Base-by-base conservation (phyloP, 2,888 invertebrate genomes). In the Dinocampus coccinellae region DNA sequence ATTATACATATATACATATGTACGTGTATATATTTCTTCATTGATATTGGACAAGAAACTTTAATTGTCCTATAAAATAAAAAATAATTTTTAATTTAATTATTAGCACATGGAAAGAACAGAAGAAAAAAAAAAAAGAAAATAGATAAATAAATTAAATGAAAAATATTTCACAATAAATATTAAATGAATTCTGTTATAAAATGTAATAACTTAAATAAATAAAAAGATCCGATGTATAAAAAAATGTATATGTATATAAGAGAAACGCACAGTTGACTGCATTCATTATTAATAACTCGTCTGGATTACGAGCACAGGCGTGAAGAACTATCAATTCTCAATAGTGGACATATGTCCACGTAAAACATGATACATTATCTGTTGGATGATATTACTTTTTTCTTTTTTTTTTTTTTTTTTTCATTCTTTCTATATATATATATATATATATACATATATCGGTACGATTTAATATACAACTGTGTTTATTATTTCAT, bases 221-320 rank as follows among this genome's bases (percentile, higher is more conserved):
- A 1, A 16, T 22, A 16, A 20, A 53, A 53, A 53, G 9, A 53
- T 29, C 29, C 3, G 29, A 3, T 29, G 7, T 7, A 29, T 29
- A n/a, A n/a, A n/a, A n/a, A n/a, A 4, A 29, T 29, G 7, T 29
- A 29, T 7, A n/a, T n/a, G n/a, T n/a, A 29, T 29, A 29, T 29
- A 29, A 29, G 7, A 29, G 3, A 29, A 29, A 29, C 7, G 7
- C 7, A 47, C 47, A 47, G 47, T 47, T 47, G 16, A 47, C 16
- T 47, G 47, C 16, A 47, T 47, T 47, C 47, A 47, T 47, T 47
- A 47, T 47, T 47, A 47, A 47, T 47, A 47, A 47, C 47, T 47
- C 16, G 47, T 16, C 47, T 20, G 47, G 47, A 47, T 47, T n/a
- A 47, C 47, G 47, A 47, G 47, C 16, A 16, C 47, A 20, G 47